phyloP scores from a whole-genome alignment of 2,888 invertebrate genomes.

The Muschampia plurimacula region DNA sequence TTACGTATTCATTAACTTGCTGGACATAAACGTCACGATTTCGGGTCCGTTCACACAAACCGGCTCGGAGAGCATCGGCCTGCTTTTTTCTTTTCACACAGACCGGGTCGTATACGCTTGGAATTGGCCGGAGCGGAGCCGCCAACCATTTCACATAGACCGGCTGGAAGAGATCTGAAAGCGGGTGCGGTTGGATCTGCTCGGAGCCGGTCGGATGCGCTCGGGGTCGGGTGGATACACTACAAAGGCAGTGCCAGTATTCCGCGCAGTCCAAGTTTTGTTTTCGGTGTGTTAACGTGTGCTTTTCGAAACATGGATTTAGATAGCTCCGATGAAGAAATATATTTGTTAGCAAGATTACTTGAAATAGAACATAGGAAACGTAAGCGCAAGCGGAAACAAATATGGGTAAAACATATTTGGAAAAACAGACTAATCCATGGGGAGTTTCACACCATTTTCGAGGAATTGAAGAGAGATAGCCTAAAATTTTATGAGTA shows the following conservation, averaged over 20 bases:
- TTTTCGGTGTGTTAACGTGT: constrained; percentile 11
- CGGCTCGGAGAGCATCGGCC: constrained; percentile 23
- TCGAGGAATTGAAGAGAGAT: constrained; percentile 1
- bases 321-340: constrained; percentile 9
- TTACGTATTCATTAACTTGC: too few relatives aligned
- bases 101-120: constrained; percentile 27
- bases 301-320: constrained; percentile 10
- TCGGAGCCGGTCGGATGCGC: constrained; percentile 18
- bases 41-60: constrained; percentile 17
- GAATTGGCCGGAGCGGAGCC: constrained; percentile 27
- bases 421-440: constrained; percentile 7
- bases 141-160: constrained; percentile 30
- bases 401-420: constrained; percentile 7
- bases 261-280: constrained; percentile 13
- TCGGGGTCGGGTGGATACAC: constrained; percentile 13
- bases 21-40: too few relatives aligned
- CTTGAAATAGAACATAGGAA: constrained; percentile 5
- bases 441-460: constrained; percentile 9
- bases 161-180: constrained; percentile 31
- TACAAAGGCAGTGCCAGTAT: constrained; percentile 21
- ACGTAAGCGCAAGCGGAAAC: constrained; percentile 7
- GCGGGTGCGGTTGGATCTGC: constrained; percentile 5
- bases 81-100: constrained; percentile 32
- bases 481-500: constrained; percentile 10
- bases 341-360: constrained; percentile 8